Evolutionary conservation across 2,797 vertebrate species (phyloP).

Genomic region (Ptychobarbus kaznakovi): DNA sequence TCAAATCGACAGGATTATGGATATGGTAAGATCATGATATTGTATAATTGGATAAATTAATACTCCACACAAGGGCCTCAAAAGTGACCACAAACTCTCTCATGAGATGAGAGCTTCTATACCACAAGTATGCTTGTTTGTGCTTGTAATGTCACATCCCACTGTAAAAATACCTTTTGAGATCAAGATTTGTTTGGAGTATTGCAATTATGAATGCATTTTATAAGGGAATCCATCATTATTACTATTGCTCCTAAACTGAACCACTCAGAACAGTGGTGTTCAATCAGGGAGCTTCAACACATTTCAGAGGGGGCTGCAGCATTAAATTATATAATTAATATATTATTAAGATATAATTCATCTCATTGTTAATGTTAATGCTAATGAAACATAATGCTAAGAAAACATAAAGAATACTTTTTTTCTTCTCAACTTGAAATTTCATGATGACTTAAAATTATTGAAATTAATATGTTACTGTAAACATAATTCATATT

Average conservation of each 20-base stretch:
- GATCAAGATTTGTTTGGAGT: neutral
- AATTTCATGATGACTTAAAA: neutral
- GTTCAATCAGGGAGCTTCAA: neutral
- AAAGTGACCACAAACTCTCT: neutral
- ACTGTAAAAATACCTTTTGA: neutral
- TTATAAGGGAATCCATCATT: neutral
- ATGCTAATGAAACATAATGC: neutral
- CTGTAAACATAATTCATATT: neutral
- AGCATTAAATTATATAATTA: neutral
- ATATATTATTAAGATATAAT: too few species aligned
- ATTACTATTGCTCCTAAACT: neutral
- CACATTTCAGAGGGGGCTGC: too few species aligned
- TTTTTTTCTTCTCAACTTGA: too few species aligned
- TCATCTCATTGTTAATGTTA: neutral
- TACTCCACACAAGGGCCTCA: neutral
- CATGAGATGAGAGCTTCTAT: neutral
- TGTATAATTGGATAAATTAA: neutral
- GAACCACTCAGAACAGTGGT: neutral
- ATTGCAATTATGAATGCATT: neutral
- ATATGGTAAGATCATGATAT: constrained; percentile 83
- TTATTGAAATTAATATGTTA: neutral
- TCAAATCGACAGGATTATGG: constrained; percentile 99
- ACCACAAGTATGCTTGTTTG: constrained; percentile 1
- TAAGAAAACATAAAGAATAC: neutral
- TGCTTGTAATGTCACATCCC: constrained; percentile 4